Evolutionary conservation across 64 coral and sea anemone species (phyloP).

Genomic region (Hydrozoanthus tunicans): DNA sequence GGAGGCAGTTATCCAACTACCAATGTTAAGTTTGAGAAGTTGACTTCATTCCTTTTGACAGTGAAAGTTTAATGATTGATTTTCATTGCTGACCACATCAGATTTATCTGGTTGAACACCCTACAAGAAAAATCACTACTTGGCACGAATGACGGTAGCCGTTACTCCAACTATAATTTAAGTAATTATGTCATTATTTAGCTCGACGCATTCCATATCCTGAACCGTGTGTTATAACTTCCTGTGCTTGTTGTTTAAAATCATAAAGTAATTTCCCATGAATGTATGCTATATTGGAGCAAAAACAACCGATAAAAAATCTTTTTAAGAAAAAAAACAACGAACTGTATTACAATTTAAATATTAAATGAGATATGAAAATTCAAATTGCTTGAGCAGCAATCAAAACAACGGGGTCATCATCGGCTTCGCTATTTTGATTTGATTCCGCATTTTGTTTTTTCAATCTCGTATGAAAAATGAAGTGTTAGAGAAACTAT

Average conservation of each 20-base stretch:
- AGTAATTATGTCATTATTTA: conserved; percentile 29
- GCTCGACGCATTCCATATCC: background rate
- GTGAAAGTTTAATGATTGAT: background rate
- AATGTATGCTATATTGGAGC: background rate
- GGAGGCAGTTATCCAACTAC: background rate
- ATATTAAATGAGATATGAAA: background rate
- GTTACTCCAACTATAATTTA: background rate
- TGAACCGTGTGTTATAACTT: conserved; percentile 2
- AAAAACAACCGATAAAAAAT: background rate
- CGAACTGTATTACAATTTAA: background rate
- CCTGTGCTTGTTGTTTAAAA: background rate
- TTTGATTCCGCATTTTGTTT: conserved; percentile 39
- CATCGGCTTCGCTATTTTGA: background rate
- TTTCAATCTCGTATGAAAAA: conserved; percentile 31
- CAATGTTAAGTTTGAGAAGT: background rate
- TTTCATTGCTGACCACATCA: background rate
- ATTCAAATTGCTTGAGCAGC: background rate
- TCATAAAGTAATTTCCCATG: background rate
- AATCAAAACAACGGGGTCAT: background rate
- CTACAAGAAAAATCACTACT: background rate
- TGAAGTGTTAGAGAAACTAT: conserved; percentile 50
- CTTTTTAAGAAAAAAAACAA: background rate
- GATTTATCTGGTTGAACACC: background rate
- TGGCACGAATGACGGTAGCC: background rate
- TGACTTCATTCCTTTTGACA: background rate